Conservation (phyloP, 2,888 invertebrate species). For the Caenorhabditis wallacei region DNA sequence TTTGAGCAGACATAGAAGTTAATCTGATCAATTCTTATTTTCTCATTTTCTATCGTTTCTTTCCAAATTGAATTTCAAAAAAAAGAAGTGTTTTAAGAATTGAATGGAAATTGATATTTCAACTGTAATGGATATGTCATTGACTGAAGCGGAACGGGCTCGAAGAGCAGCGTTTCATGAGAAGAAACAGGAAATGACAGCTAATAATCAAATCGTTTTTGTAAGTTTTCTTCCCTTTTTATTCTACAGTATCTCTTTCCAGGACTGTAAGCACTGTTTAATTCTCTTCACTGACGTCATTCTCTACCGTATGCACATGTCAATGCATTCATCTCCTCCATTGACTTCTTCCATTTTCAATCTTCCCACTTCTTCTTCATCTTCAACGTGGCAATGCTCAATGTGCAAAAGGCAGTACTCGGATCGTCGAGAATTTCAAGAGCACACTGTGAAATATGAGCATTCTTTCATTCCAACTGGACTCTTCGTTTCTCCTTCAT, state of each 20-base stretch:
- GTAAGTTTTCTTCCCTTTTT: not conserved
- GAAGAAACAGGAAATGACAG: conserved; percentile 23
- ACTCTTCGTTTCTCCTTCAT: conserved; percentile 9
- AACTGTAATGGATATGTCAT: conserved; percentile 34
- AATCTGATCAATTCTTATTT: not conserved
- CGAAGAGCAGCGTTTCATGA: conserved; percentile 29
- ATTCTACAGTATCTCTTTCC: conserved; percentile 6
- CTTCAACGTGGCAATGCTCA: conserved; percentile 46
- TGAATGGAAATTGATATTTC: conserved; percentile 1
- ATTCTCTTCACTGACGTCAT: conserved; percentile 50
- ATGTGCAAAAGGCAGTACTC: conserved; percentile 39
- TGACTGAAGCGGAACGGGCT: conserved; percentile 19
- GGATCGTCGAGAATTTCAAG: conserved; percentile 42
- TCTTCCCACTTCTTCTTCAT: not conserved
- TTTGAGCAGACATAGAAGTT: not conserved
- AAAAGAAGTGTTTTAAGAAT: not conserved
- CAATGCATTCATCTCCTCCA: conserved; percentile 36
- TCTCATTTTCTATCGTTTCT: not conserved
- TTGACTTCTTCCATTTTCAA: not conserved
- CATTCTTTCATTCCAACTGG: conserved; percentile 52
- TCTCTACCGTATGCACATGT: conserved; percentile 50
- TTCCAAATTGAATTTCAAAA: too few species aligned
- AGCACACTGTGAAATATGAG: conserved; percentile 20
- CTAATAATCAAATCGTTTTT: not conserved
- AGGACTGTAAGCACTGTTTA: conserved; percentile 53